phyloP scores from a whole-genome alignment of 2,797 vertebrate species.

The Sebastes taczanowskii region DNA sequence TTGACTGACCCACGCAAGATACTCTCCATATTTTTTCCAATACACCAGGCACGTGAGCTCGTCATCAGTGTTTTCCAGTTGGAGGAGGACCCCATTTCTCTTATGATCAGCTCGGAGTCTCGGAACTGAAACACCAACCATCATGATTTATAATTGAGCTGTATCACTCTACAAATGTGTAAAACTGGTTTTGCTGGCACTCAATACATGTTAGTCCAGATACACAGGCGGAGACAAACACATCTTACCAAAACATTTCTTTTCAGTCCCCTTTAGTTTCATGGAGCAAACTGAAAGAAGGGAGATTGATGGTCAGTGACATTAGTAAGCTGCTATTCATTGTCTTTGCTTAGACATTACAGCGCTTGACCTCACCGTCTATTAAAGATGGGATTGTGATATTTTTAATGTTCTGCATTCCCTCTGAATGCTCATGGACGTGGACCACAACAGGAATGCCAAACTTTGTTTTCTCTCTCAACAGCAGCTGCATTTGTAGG shows the following conservation, averaged over 20 bases:
- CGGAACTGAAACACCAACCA: slow-evolving; percentile 58
- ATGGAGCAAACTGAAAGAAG: slow-evolving; percentile 55
- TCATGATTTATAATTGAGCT: neutral
- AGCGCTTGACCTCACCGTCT: slow-evolving; percentile 54
- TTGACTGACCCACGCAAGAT: slow-evolving; percentile 68
- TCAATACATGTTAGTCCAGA: neutral
- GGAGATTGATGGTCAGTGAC: neutral
- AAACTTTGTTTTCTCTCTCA: slow-evolving; percentile 55
- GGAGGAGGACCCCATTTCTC: slow-evolving; percentile 46
- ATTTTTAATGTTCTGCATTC: neutral
- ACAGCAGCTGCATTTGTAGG: slow-evolving; percentile 62
- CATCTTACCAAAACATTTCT: slow-evolving; percentile 52
- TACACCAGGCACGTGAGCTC: slow-evolving; percentile 51
- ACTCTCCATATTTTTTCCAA: slow-evolving; percentile 33
- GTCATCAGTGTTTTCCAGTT: slow-evolving; percentile 30
- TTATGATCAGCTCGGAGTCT: slow-evolving; percentile 41
- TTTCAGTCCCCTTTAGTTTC: neutral
- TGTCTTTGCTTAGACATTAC: neutral
- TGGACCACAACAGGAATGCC: slow-evolving; percentile 56
- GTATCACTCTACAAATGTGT: neutral
- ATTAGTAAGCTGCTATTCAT: neutral
- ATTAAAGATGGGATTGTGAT: slow-evolving; percentile 62
- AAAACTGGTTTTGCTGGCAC: neutral
- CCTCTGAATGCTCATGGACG: slow-evolving; percentile 11
- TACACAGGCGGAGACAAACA: neutral